Percentiles rank a stretch among this genome's conserved stretches.
Conservation (phyloP, 2,888 invertebrate species). For the Trichogramma evanescens region DNA sequence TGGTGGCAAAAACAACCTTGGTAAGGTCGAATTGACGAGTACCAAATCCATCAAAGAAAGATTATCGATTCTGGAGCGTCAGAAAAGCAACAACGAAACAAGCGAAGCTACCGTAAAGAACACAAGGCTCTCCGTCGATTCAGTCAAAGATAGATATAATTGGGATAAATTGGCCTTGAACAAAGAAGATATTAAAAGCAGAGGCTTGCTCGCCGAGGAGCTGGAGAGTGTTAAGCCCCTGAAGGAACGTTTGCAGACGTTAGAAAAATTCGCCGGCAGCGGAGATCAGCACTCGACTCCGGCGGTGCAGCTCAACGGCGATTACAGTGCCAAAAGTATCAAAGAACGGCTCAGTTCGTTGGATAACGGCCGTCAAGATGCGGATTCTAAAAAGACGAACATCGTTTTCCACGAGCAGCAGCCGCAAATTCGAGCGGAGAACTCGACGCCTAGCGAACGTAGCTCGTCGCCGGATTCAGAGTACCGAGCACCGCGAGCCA, state of each 20-base stretch:
- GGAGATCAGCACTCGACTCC: constrained; percentile 21
- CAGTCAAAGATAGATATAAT: constrained; percentile 56
- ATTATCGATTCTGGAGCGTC: constrained; percentile 62
- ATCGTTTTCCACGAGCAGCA: constrained; percentile 32
- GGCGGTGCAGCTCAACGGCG: constrained; percentile 24
- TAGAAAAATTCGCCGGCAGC: constrained; percentile 34
- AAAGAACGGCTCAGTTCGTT: constrained; percentile 53
- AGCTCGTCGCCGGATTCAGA: constrained; percentile 44
- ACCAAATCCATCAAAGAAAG: constrained; percentile 68
- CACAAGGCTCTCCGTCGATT: constrained; percentile 54
- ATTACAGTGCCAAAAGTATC: constrained; percentile 29
- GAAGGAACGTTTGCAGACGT: constrained; percentile 34
- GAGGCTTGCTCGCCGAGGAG: constrained; percentile 32
- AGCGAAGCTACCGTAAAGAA: constrained; percentile 39
- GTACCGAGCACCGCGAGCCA: constrained; percentile 36
- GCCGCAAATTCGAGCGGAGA: constrained; percentile 26
- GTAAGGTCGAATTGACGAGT: constrained; percentile 56
- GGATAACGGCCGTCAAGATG: constrained; percentile 52
- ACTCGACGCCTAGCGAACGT: constrained; percentile 41
- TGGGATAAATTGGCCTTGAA: constrained; percentile 49
- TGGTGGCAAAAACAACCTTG: constrained; percentile 42
- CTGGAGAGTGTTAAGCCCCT: constrained; percentile 34
- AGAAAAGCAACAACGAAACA: constrained; percentile 51
- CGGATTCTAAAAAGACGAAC: constrained; percentile 31
- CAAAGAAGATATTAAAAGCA: constrained; percentile 32